Evolutionary conservation across 2,797 vertebrate genomes (phyloP), one percentile per base, ranked within the genome.

Genomic region (Chaenodraco wilsoni): DNA sequence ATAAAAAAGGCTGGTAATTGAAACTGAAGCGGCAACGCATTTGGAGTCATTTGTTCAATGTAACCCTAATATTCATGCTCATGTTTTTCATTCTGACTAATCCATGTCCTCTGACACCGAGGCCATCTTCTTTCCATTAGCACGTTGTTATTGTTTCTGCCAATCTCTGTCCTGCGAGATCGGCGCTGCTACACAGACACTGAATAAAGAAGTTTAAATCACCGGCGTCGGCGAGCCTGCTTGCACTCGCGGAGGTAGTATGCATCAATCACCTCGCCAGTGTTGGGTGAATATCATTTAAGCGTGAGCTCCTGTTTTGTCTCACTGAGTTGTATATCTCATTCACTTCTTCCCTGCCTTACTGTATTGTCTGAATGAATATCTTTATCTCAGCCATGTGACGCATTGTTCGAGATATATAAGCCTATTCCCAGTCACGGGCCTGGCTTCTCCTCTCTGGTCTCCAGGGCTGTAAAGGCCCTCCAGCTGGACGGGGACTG

Each of bases 121-220:
- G 74, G 82, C 77, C 74, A 76, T 88, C 74, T 83, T 79, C 75
- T 89, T 88, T 88, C 79, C 73, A 84, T 89, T 87, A 87, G 82
- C 83, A 52, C 81, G 80, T 87, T 92, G 84, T 91, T 94, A 88
- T 92, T 92, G 87, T 92, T 90, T 78, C 85, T 91, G 85, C 83
- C 90, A 74, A 83, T 91, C 87, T 84, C 73, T 70, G 83, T 76
- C 79, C 82, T 79, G 65, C 31, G 79, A 88, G 84, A 83, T 79
- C 63, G 9, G 65, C 78, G 52, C 41, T 59, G 59, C 73, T 69
- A 55, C 75, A 68, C 76, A 65, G 74, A 77, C 79, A 86, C 65
- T 21, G 74, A 87, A 88, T 89, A 85, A 88, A 91, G 86, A 89
- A 72, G 83, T 85, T 85, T 85, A 82, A 87, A 89, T 90, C 78